Percentiles rank a stretch among this genome's conserved stretches.
These are phyloP conservation scores for Dendronephthya gigantea DNA, from an alignment of 64 coral and sea anemone genomes.

Conservation along the genomic window DNA sequence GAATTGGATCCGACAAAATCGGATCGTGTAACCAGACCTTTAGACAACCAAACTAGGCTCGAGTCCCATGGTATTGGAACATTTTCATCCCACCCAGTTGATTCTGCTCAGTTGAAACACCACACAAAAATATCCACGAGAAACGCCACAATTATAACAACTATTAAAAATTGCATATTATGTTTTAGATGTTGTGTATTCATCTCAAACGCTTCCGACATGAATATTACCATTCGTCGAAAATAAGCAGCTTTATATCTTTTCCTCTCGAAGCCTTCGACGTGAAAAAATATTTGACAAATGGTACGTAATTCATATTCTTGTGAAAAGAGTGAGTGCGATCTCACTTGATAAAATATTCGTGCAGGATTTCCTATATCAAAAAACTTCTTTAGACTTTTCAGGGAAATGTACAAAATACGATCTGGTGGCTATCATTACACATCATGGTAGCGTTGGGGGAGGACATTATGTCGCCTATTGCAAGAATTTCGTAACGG, in stretches of 20 bases:
- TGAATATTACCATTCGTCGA: constrained; percentile 97
- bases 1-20: too few species aligned
- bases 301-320: constrained; percentile 31
- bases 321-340: too few species aligned
- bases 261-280: constrained; percentile 73
- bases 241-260: constrained; percentile 90
- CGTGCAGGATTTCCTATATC: background rate
- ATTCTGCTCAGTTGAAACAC: too few species aligned
- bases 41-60: too few species aligned
- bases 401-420: constrained; percentile 50
- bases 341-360: background rate
- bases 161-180: background rate
- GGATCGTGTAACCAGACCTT: too few species aligned
- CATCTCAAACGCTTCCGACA: constrained; percentile 93
- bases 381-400: background rate
- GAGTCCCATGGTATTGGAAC: too few species aligned
- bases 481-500: constrained; percentile 87
- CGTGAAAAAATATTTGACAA: constrained; percentile 70
- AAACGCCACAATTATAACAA: too few species aligned
- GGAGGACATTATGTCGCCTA: constrained; percentile 91
- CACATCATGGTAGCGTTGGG: constrained; percentile 91
- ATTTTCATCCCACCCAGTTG: too few species aligned
- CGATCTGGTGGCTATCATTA: constrained; percentile 83
- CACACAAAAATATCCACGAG: too few species aligned
- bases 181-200: constrained; percentile 70